Percentiles rank a stretch among this genome's conserved stretches.
These are phyloP conservation scores for Megalopta genalis DNA, from an alignment of 1,140 invertebrate genomes.

Conservation along the genomic window DNA sequence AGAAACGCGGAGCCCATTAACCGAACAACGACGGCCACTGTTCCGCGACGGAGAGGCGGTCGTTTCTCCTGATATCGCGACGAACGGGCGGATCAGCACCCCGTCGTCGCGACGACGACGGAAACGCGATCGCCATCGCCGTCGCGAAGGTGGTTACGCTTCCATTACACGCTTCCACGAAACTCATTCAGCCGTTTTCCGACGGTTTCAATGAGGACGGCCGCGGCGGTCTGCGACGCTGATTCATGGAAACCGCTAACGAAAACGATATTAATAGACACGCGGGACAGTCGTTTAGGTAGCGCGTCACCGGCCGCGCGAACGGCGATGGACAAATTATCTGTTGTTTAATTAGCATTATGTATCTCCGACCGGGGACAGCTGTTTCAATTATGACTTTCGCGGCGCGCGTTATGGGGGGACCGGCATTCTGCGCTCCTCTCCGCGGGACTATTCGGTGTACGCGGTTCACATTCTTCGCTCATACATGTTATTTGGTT, in stretches of 20 bases:
- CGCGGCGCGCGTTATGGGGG: neutral
- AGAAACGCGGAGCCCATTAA: slow-evolving; percentile 78
- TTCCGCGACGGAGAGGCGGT: slow-evolving; percentile 64
- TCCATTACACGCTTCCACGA: slow-evolving; percentile 59
- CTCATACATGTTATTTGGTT: no score
- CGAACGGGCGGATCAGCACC: slow-evolving; percentile 18
- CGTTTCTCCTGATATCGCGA: slow-evolving; percentile 53
- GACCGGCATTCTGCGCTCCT: neutral
- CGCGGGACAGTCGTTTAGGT: slow-evolving; percentile 6
- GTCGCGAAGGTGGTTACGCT: slow-evolving; percentile 32
- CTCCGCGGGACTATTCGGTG: neutral
- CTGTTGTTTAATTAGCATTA: slow-evolving; percentile 37
- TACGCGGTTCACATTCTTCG: neutral
- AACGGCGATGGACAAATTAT: slow-evolving; percentile 31
- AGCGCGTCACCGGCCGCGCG: neutral
- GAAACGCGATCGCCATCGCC: slow-evolving; percentile 46
- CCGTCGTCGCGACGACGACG: slow-evolving; percentile 25
- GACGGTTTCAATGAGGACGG: slow-evolving; percentile 56
- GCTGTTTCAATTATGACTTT: slow-evolving; percentile 26
- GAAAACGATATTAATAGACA: slow-evolving; percentile 32
- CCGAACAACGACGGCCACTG: slow-evolving; percentile 75
- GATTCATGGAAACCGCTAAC: slow-evolving; percentile 41
- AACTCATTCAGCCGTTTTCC: slow-evolving; percentile 60
- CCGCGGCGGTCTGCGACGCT: slow-evolving; percentile 42
- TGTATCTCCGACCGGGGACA: slow-evolving; percentile 13